Conservation (phyloP, 2,888 invertebrate genomes). For the Apocheima hispidaria region DNA sequence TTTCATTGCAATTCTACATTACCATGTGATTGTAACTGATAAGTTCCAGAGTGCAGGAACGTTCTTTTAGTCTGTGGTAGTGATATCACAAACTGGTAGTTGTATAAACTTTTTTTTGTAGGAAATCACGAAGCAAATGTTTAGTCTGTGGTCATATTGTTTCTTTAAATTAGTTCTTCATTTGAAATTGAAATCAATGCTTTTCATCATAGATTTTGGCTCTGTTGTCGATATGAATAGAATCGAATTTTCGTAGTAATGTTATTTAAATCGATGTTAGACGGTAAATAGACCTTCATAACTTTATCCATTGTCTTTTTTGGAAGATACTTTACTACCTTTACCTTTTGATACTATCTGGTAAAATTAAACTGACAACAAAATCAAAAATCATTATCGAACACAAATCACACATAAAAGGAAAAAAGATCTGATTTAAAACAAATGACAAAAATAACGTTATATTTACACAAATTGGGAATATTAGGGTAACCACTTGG, state of each 20-base stretch:
- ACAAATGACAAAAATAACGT: neutral
- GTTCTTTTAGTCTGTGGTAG: conserved; percentile 12
- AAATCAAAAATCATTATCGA: neutral
- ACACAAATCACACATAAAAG: neutral
- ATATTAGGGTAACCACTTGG: neutral
- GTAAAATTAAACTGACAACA: no score
- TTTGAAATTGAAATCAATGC: neutral
- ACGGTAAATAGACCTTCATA: conserved; percentile 16
- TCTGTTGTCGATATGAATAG: conserved; percentile 21
- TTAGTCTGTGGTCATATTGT: conserved; percentile 1
- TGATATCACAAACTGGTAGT: neutral
- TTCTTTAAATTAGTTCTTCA: neutral
- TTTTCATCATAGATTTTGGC: conserved; percentile 12
- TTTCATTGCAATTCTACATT: neutral
- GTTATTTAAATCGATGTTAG: conserved; percentile 27
- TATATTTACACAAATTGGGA: conserved; percentile 1
- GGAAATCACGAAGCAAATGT: neutral
- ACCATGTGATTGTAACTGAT: neutral
- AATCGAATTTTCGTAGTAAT: conserved; percentile 31
- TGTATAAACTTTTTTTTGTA: neutral
- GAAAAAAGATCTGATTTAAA: conserved; percentile 11
- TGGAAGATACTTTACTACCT: no score
- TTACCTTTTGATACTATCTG: no score
- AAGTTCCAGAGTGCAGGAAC: neutral
- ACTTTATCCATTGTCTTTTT: no score